Percentiles rank a stretch among this genome's conserved stretches.
phyloP scores from a whole-genome alignment of 2,888 invertebrate genomes.

The Punctoribates punctum region DNA sequence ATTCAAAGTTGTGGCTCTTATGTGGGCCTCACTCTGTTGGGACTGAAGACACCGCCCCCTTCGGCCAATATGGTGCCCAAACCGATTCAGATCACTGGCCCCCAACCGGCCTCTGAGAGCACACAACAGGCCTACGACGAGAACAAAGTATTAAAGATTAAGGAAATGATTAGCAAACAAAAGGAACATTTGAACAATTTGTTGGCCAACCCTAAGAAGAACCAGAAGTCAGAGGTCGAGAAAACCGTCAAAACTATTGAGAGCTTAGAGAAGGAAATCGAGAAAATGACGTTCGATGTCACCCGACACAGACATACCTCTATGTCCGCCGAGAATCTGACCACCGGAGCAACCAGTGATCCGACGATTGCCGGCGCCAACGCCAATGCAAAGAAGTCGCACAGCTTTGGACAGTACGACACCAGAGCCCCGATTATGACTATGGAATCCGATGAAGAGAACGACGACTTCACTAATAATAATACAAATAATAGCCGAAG shows the following conservation, averaged over 20 bases:
- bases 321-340: slow-evolving; percentile 14
- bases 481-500: not conserved
- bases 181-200: slow-evolving; percentile 12
- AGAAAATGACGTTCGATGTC: slow-evolving; percentile 50
- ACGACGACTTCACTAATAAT: slow-evolving; percentile 26
- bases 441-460: slow-evolving; percentile 55
- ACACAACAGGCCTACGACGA: slow-evolving; percentile 72
- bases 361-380: slow-evolving; percentile 1
- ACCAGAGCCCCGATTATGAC: slow-evolving; percentile 52
- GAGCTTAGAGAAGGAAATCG: slow-evolving; percentile 72
- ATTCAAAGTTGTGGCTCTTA: slow-evolving; percentile 68
- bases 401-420: slow-evolving; percentile 29
- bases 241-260: slow-evolving; percentile 21
- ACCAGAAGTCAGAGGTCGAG: slow-evolving; percentile 1
- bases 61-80: slow-evolving; percentile 33
- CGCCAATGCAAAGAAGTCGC: slow-evolving; percentile 18
- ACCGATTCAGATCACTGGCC: slow-evolving; percentile 52
- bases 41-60: slow-evolving; percentile 50
- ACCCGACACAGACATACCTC: slow-evolving; percentile 3
- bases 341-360: slow-evolving; percentile 5
- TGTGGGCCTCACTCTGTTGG: slow-evolving; percentile 57
- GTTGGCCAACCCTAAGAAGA: not conserved
- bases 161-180: slow-evolving; percentile 66
- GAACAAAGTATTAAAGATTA: slow-evolving; percentile 76
- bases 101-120: slow-evolving; percentile 60